Base-by-base conservation (phyloP, 1,140 invertebrate genomes). In the Stegodyphus dumicola region DNA sequence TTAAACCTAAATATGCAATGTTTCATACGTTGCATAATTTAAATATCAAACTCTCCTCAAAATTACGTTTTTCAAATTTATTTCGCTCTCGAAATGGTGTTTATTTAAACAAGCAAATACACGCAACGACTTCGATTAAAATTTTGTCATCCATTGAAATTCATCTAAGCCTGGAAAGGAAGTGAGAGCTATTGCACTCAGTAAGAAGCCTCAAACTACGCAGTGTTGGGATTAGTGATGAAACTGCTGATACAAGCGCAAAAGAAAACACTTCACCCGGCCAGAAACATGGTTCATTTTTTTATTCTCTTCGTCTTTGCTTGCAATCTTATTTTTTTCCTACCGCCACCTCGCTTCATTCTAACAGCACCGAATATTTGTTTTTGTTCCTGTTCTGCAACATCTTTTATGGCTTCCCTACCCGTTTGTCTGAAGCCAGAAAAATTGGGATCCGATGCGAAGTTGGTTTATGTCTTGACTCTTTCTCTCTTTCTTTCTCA, bases 391-490 rank as follows among this genome's bases (percentile, higher is more conserved):
- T 52, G 15, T 79, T 51, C 54, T 70, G 65, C 33, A 69, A 51
- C 66, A 70, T 79, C 77, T 79, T 79, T 79, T 79, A 69, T 79
- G 65, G 77, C 52, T 79, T 79, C 77, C 51, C 77, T 69, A 13
- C 17, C 15, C 69, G 54, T 73, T 73, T 73, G 67, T 81, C 67
- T 33, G 78, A 81, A 81, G 78, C 78, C 78, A 73, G 78, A 81
- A 73, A 81, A 81, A 81, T 81, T 81, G 78, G 78, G 56, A 81
- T 81, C 54, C 78, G 67, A 81, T 73, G 78, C 67, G 67, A 56
- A 60, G 78, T 73, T 73, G 54, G 67, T 73, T 81, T 73, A 73
- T 71, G 53, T 71, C 73, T 17, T n/a, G 7, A 18, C 15, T 7
- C 17, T 17, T 67, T 67, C 65, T n/a, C 11, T n/a, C 17, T 67